Percentiles rank a stretch among this genome's conserved stretches.
Evolutionary conservation across 53 echinoderm and acorn worm species (phyloP).

Genomic region (Astropecten irregularis): DNA sequence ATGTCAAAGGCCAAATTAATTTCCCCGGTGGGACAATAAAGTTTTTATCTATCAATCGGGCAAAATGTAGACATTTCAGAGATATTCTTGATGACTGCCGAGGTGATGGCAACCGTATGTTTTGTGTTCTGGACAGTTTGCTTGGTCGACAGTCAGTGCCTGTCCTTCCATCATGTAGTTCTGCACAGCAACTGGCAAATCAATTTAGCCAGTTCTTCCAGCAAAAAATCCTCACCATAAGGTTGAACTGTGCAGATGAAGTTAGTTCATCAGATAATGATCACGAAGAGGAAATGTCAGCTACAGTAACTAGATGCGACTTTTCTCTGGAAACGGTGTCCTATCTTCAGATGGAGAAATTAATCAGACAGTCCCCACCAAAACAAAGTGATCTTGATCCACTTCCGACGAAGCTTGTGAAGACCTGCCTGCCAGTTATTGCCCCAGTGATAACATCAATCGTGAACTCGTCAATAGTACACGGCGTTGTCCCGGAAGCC

Average conservation of each 20-base stretch:
- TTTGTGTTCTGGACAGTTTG: neutral
- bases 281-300: neutral
- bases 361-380: neutral
- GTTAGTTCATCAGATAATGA: neutral
- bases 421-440: neutral
- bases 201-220: conserved; percentile 2
- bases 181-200: neutral
- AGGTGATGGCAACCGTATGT: conserved; percentile 12
- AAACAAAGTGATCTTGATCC: neutral
- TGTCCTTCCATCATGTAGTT: neutral
- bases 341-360: neutral
- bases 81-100: neutral
- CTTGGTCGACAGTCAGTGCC: neutral
- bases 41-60: neutral
- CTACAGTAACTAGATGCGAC: neutral
- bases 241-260: neutral
- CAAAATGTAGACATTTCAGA: neutral
- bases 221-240: neutral
- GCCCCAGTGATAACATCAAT: too few species aligned
- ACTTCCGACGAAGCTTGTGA: neutral
- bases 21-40: too few species aligned
- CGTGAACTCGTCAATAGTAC: neutral
- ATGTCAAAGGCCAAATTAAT: too few species aligned
- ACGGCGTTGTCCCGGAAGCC: neutral
- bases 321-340: neutral